Base-by-base conservation (phyloP, 1,140 invertebrate genomes). In the Macrobrachium rosenbergii region DNA sequence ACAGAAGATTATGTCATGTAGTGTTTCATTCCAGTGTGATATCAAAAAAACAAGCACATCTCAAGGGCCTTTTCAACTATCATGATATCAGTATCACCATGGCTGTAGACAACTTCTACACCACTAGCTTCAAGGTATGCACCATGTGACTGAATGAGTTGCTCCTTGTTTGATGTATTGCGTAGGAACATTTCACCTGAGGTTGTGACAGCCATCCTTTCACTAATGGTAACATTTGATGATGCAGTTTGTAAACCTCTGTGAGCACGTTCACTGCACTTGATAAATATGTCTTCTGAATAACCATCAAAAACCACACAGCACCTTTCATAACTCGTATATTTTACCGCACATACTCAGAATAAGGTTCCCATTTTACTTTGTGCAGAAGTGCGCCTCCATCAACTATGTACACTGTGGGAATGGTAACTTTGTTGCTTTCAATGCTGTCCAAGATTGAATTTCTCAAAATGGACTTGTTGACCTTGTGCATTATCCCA, bases 241-340 rank as follows among this genome's bases (percentile, higher is more conserved):
- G 72, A n/a, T 37, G 72, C 23, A 52, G 45, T 28, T 21, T n/a
- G 16, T n/a, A 21, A 28, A 28, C 21, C 72, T 75, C 21, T 75
- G 17, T 21, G 21, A 75, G 17, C 23, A 75, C 23, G 72, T 23
- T 75, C 72, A 75, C 14, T 19, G 17, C 2, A 28, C 72, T 23
- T 75, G 19, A 8, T 19, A 43, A 21, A 75, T 21, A 19, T 21
- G 2, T 75, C 23, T 17, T 28, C 72, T 75, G 8, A 21, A 43
- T 75, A 75, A 43, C 72, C 72, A 75, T 75, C 8, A 75, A 75
- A 28, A 21, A n/a, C 8, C 17, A 75, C 72, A 75, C 72, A 75
- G 8, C 17, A 75, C 45, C 45, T 10, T 52, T 75, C 72, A 75
- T 75, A 75, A 21, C 72, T 8, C 5, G 16, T 28, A 75, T 75